Evolutionary conservation across 1,140 invertebrate species (phyloP), one percentile per base, ranked within the genome.

Genomic region (Papilio glaucus): DNA sequence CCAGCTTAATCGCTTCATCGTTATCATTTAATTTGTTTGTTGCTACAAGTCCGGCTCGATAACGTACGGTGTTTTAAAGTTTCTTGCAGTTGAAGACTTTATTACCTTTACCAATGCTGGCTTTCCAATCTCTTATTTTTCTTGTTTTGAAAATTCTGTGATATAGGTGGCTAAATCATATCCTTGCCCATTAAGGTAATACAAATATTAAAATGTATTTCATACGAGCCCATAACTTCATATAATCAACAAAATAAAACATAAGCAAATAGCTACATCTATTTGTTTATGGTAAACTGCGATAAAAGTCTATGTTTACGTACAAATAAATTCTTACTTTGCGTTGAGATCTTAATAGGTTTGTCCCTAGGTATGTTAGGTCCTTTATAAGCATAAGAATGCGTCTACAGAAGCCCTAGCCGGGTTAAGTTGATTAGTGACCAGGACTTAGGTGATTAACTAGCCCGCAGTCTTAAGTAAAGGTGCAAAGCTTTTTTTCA

Each of bases 351-450:
- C 4, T 57, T 57, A 57, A 57, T 12, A 57, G 9, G 49, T 3
- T 57, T 26, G 24, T 1, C 15, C 8, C 12, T 49, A 10, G 15
- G 18, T 15, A 45, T 5, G n/a, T 49, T 18, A 3, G 18, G 24
- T 57, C 0, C 49, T 57, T 57, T 57, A 57, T 57, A 57, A 3
- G 45, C 21, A 57, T 57, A 57, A 57, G 49, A 57, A 57, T 57
- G 49, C 49, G 49, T 24, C 45, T 24, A 26, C 21, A 57, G 49
- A 57, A 57, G 49, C 49, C 49, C 10, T 3, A 26, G 3, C 4
- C 21, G 24, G 10, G 49, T 57, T 24, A 57, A 57, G 49, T 57
- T 57, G 21, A 57, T 26, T 26, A 57, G 49, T 57, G 21, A 13
- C 21, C 21, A 26, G 21, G 21, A 57, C n/a, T 3, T 26, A 24